Conservation (phyloP, 37 sponge, comb jelly and placozoan genomes). For the Spongilla lacustris region DNA sequence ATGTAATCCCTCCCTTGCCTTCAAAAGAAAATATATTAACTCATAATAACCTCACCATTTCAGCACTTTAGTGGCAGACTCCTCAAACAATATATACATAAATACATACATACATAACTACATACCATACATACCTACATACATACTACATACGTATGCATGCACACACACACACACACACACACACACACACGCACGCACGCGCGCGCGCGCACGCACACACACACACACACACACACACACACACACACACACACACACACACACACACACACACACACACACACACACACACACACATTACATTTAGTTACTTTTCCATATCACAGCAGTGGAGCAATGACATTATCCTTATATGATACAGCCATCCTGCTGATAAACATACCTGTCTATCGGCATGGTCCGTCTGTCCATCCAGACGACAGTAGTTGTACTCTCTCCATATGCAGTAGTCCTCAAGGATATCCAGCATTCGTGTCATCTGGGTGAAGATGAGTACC, state of each 20-base stretch:
- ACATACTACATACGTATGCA: no score
- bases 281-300: background rate
- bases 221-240: no score
- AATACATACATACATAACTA: background rate
- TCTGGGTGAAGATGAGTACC: constrained; percentile 97
- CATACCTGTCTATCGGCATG: constrained; percentile 93
- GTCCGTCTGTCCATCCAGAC: constrained; percentile 94
- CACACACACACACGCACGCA: no score
- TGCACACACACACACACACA: no score
- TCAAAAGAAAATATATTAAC: no score
- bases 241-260: no score
- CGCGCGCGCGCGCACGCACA: no score
- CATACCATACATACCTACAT: background rate
- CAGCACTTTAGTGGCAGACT: no score
- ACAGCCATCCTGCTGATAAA: background rate
- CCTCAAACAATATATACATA: background rate
- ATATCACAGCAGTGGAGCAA: background rate
- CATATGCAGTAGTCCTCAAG: constrained; percentile 99
- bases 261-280: background rate
- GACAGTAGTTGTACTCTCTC: constrained; percentile 89
- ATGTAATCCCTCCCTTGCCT: no score
- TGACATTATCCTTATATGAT: background rate
- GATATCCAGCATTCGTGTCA: constrained; percentile 96
- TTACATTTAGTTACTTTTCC: no score
- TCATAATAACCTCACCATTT: no score